Base-by-base conservation (phyloP, 1,140 invertebrate genomes). In the Drosophila grimshawi region DNA sequence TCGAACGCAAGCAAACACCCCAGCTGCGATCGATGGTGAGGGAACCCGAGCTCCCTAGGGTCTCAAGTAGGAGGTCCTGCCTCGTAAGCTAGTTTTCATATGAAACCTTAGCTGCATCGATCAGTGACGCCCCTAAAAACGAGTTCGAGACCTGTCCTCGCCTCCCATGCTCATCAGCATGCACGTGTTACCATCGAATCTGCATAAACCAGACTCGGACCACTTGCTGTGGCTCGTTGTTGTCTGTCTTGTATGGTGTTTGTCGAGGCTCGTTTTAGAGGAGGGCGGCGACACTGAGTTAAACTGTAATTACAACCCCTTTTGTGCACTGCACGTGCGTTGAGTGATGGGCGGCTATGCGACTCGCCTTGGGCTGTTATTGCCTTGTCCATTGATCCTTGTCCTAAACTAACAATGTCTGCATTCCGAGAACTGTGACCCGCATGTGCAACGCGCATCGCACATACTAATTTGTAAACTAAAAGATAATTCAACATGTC, bases 401-500 rank as follows among this genome's bases (percentile, higher is more conserved):
- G 45, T 82, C 83, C 83, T 86, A 88, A 86, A 83, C 76, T 59
- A 86, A 88, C 83, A 86, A 70, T 73, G 72, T 60, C 10, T 41
- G 32, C 33, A 41, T 86, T 88, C 83, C 66, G 37, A 52, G 83
- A 86, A 86, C 55, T 51, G 46, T 41, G 80, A 77, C 81, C 82
- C 78, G 81, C 69, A 78, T 85, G 41, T 80, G 45, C 66, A 72
- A 43, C 39, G 39, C n/a, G 39, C 64, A 71, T 72, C 71, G 49
- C 81, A 81, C 81, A 75, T 86, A 82, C 80, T 83, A 88, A 86
- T 88, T 86, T 86, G 83, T 86, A 83, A 88, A 88, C 83, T 80
- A 80, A 88, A 77, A 80, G 78, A 69, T 53, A 67, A 65, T 69
- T 29, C 27, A 69, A 72, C 61, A 81, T 85, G 85, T 85, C 71